A percentile compares a stretch with the other conserved stretches of the same genome.
Evolutionary conservation across 1,140 invertebrate species (phyloP).

Genomic region (Coelopa frigida): DNA sequence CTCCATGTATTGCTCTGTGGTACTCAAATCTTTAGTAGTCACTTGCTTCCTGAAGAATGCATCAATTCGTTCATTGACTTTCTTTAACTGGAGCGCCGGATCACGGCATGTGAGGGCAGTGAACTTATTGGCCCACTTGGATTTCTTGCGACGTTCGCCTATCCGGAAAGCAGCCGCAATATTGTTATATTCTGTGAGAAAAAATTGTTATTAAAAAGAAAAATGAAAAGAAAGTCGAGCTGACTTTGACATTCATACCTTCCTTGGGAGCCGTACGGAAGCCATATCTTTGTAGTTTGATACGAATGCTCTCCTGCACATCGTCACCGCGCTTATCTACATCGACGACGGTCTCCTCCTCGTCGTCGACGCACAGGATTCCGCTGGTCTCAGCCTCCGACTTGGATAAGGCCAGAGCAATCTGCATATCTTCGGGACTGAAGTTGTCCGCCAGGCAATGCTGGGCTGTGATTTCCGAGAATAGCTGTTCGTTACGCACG

Average conservation of each 20-base stretch:
- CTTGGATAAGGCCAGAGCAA: slow-evolving; percentile 37
- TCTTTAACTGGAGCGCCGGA: slow-evolving; percentile 23
- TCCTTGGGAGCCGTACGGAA: slow-evolving; percentile 29
- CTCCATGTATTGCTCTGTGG: background rate
- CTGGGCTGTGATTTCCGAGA: slow-evolving; percentile 34
- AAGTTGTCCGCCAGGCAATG: slow-evolving; percentile 36
- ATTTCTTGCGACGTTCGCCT: slow-evolving; percentile 15
- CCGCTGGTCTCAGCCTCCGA: slow-evolving; percentile 31
- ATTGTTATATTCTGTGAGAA: slow-evolving; percentile 25
- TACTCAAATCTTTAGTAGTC: slow-evolving; percentile 8
- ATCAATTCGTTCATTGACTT: slow-evolving; percentile 21
- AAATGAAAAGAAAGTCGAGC: background rate
- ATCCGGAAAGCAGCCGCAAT: slow-evolving; percentile 15
- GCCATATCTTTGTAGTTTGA: slow-evolving; percentile 30
- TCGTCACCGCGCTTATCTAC: background rate
- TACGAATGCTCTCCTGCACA: slow-evolving; percentile 21
- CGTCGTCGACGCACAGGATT: slow-evolving; percentile 6
- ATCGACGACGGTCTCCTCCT: slow-evolving; percentile 19
- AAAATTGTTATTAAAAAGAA: too few relatives aligned
- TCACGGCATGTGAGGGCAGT: slow-evolving; percentile 32
- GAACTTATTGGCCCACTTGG: slow-evolving; percentile 37
- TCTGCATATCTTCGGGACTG: slow-evolving; percentile 36
- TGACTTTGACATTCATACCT: slow-evolving; percentile 16
- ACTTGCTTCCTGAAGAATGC: slow-evolving; percentile 22
- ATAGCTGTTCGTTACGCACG: slow-evolving; percentile 34